These are phyloP conservation scores for Ornithorhynchus anatinus DNA, from an alignment of 2,113 vertebrate genomes.

Conservation along the genomic window DNA sequence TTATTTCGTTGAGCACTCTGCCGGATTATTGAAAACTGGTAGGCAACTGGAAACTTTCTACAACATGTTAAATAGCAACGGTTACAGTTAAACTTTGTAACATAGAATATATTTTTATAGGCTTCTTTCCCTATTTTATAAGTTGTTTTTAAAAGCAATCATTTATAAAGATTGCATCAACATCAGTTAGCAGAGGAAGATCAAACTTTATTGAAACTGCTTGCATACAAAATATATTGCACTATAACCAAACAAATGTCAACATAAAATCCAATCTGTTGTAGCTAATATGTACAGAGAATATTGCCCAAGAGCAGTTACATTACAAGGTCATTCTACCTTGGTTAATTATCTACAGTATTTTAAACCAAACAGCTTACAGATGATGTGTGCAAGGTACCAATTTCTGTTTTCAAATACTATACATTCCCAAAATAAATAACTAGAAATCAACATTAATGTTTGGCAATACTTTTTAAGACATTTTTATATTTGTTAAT, in stretches of 20 bases:
- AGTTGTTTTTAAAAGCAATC: constrained; percentile 76
- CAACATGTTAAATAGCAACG: constrained; percentile 59
- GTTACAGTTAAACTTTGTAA: constrained; percentile 66
- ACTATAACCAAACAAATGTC: constrained; percentile 99
- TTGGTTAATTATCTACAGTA: constrained; percentile 97
- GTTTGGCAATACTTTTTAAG: constrained; percentile 86
- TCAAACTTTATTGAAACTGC: constrained; percentile 99
- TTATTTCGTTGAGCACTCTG: constrained; percentile 54
- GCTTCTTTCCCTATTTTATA: constrained; percentile 51
- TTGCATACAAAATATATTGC: constrained; percentile 99
- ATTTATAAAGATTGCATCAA: constrained; percentile 80
- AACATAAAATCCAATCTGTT: constrained; percentile 96
- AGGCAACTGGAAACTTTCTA: constrained; percentile 53
- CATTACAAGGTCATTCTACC: constrained; percentile 95
- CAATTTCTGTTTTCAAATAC: constrained; percentile 83
- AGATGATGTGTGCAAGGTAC: constrained; percentile 88
- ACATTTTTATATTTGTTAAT: constrained; percentile 80
- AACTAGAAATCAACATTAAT: constrained; percentile 87
- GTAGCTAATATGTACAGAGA: constrained; percentile 97
- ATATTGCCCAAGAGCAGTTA: constrained; percentile 95
- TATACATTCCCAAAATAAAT: constrained; percentile 93
- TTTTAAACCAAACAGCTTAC: constrained; percentile 86
- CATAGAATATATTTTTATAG: constrained; percentile 62
- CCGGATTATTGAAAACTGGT: constrained; percentile 44
- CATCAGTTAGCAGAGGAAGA: constrained; percentile 89